These are phyloP conservation scores for Paracanthobrama guichenoti DNA, from an alignment of 2,113 vertebrate genomes.

Conservation along the genomic window DNA sequence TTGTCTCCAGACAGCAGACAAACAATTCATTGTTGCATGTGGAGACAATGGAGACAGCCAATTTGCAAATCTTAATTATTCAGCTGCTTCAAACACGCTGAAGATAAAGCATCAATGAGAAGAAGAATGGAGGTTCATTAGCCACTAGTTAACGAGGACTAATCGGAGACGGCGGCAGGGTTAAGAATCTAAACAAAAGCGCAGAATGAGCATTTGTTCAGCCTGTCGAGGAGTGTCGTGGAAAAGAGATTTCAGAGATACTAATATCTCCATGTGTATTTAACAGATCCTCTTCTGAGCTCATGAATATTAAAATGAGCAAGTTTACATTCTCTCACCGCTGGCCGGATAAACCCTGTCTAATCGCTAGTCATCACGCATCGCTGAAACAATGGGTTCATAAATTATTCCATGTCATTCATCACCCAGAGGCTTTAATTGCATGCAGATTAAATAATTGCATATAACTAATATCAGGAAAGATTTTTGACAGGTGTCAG, in stretches of 20 bases:
- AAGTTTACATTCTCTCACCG: neutral
- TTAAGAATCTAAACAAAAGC: neutral
- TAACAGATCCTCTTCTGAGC: neutral
- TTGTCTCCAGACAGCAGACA: neutral
- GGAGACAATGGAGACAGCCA: neutral
- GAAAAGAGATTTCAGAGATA: neutral
- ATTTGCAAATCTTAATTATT: constrained; percentile 5
- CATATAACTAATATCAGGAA: neutral
- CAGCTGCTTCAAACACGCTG: neutral
- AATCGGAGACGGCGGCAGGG: no score
- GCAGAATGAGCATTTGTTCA: neutral
- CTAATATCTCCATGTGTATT: neutral
- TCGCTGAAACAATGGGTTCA: neutral
- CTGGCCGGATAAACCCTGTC: neutral
- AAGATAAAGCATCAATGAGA: neutral
- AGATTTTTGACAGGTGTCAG: neutral
- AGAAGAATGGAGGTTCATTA: neutral
- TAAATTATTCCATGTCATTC: neutral
- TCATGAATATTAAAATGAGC: constrained; percentile 6
- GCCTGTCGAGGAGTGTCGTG: neutral
- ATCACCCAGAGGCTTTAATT: neutral
- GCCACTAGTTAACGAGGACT: neutral
- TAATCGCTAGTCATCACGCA: neutral
- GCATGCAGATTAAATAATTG: neutral
- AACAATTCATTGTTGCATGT: constrained; percentile 21